Evolutionary conservation across 1,140 invertebrate genomes (phyloP), one percentile per base, ranked within the genome.

Genomic region (Thaumatotibia leucotreta): DNA sequence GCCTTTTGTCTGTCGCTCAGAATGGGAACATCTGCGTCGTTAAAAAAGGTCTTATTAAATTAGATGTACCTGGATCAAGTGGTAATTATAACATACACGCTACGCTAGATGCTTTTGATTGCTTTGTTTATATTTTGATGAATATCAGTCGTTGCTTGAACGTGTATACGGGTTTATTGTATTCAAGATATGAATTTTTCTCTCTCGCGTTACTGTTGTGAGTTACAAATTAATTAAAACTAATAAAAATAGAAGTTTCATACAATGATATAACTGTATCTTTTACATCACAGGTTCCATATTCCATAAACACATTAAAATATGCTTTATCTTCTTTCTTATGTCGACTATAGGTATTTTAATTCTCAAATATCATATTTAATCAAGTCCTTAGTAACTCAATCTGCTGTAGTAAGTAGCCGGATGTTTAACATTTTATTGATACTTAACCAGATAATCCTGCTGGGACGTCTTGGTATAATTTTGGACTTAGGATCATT

Each of bases 21-120:
- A 79, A 80, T 77, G 67, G 77, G 81, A 88, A 86, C 83, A 89
- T 86, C 83, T 87, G 87, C 76, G 75, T 67, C 74, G 62, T 69
- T 76, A 76, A 80, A 82, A 73, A 68, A 45, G 50, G 64, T 72
- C 72, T 72, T 76, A 72, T 75, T 70, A 76, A 75, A 73, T 68
- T 64, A 58, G 63, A 33, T 73, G 67, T 70, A 69, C 64, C 68
- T 68, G 68, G 64, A 67, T 67, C 66, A 61, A 64, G 65, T 49
- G 63, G 67, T 69, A 71, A 76, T 73, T 75, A 70, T 64, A 63
- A 68, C 14, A 31, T 67, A 66, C 64, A 68, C 61, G 69, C 61
- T 63, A 68, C 70, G 66, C 67, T 72, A 67, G 64, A 73, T 70
- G 65, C 64, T 67, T 66, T 69, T 67, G 63, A 66, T 72, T 68